Evolutionary conservation across 2,113 vertebrate species (phyloP), one percentile per base, ranked within the genome.

Genomic region (Tichodroma muraria): DNA sequence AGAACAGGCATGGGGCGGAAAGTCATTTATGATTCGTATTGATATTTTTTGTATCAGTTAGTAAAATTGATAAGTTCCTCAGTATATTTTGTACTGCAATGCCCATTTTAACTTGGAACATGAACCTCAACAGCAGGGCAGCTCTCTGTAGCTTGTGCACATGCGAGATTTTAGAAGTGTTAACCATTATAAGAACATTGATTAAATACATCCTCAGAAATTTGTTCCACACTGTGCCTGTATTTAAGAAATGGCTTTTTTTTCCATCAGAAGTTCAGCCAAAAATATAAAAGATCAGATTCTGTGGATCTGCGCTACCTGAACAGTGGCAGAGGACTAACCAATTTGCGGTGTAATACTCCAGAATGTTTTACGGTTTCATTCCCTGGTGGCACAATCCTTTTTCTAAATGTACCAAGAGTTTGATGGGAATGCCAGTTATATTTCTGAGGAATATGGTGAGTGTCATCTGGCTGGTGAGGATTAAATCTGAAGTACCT

Each of bases 1-100:
- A 70, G 33, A 85, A 40, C 3, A 64, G 19, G 14, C 2, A 0
- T 22, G 21, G 27, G 12, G 7, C 1, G 3, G 56, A 44, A 65
- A 65, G 13, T 7, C 0, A 8, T 11, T 75, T 68, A 23, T 12
- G 0, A 8, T 56, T 84, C 61, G 8, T 61, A 57, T 5, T 52
- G n/a, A 64, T 17, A 2, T 14, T 22, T 80, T 80, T 80, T 40
- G 6, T 42, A 47, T 53, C 28, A 9, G 5, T 33, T 31, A 44
- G 21, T 70, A 23, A 73, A 83, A 80, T 52, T 12, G n/a, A 6
- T 37, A 37, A 18, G 9, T 30, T 80, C 30, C 14, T 66, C 71
- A 47, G 23, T 60, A 49, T 20, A 15, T 75, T 85, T 88, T 85
- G 37, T 9, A 42, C 37, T 69, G 19, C 19, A 63, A 19, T 65